A percentile compares a stretch with the other conserved stretches of the same genome.
Conservation (phyloP, 2,888 invertebrate genomes). For the Tolmerus cingulatus region DNA sequence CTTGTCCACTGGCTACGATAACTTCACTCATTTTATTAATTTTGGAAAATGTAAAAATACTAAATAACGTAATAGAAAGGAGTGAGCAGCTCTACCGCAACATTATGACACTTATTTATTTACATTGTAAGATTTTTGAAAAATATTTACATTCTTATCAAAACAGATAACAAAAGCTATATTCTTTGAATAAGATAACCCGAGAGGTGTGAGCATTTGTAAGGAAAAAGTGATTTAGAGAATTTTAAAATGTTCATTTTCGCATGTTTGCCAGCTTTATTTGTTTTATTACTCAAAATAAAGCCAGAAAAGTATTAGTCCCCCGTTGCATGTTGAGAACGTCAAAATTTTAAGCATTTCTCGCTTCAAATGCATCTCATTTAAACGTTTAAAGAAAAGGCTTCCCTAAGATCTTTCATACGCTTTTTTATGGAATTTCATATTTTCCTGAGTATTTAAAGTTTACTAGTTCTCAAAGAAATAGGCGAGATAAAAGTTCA, state of each 20-base stretch:
- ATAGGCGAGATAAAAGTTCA: background rate
- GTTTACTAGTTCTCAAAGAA: conserved; percentile 20
- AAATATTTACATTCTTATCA: background rate
- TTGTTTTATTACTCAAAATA: conserved; percentile 26
- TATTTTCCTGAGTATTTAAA: conserved; percentile 18
- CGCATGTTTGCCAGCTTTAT: conserved; percentile 37
- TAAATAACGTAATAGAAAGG: background rate
- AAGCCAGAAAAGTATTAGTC: conserved; percentile 5
- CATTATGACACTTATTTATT: background rate
- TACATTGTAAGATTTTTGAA: background rate
- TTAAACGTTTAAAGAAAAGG: conserved; percentile 8
- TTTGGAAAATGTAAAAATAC: background rate
- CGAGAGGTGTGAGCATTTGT: background rate
- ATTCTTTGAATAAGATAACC: background rate
- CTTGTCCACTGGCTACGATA: background rate
- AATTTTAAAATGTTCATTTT: conserved; percentile 16
- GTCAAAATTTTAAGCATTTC: background rate
- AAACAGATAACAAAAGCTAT: conserved; percentile 22
- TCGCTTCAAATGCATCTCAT: conserved; percentile 34
- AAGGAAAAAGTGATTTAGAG: conserved; percentile 6
- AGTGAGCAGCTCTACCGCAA: background rate
- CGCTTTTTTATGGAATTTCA: conserved; percentile 9
- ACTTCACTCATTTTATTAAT: background rate
- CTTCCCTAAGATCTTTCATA: conserved; percentile 23
- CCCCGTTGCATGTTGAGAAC: conserved; percentile 19